Base-by-base conservation (phyloP, 2,113 vertebrate genomes). In the Nesoenas mayeri region DNA sequence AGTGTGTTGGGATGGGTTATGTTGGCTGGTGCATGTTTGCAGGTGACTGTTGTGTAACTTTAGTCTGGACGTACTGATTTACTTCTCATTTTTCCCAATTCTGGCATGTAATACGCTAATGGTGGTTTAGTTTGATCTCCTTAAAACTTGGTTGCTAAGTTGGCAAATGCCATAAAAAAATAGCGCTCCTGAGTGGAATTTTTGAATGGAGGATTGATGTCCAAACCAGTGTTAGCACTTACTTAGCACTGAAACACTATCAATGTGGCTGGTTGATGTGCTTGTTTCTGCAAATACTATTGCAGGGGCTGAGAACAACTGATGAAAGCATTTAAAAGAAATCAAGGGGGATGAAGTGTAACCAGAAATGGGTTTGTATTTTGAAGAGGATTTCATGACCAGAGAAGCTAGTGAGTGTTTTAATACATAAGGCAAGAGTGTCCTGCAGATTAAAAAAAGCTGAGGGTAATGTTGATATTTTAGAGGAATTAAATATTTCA, bases 201-300 rank as follows among this genome's bases (percentile, higher is more conserved):
- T 90, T n/a, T 92, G 54, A 94, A 89, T 84, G 42, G 61, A 57
- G 31, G 60, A 65, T 84, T 84, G 60, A 74, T 92, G 86, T 87
- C 50, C 65, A 79, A 87, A 72, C 19, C 48, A 34, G 36, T 24
- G 60, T 73, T 91, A 53, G 72, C 47, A 77, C 32, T n/a, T 44
- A 47, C 29, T 85, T 85, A 87, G 5, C 6, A 0, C 75, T 71
- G 47, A 48, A 79, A 29, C 51, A 56, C 42, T 22, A 15, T 28
- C 40, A 3, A 0, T 12, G 18, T 15, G 79, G 36, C 44, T 29
- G 1, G 0, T 13, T 56, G 20, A 17, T 92, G 21, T n/a, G 11
- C 73, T 69, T 80, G 44, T 71, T 86, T 87, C 69, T 86, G 65
- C 44, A 91, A 61, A 81, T 44, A 29, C 34, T 84, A 32, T 60